Conservation (phyloP, 2,113 vertebrate species). For the Psilopogon haemacephalus region DNA sequence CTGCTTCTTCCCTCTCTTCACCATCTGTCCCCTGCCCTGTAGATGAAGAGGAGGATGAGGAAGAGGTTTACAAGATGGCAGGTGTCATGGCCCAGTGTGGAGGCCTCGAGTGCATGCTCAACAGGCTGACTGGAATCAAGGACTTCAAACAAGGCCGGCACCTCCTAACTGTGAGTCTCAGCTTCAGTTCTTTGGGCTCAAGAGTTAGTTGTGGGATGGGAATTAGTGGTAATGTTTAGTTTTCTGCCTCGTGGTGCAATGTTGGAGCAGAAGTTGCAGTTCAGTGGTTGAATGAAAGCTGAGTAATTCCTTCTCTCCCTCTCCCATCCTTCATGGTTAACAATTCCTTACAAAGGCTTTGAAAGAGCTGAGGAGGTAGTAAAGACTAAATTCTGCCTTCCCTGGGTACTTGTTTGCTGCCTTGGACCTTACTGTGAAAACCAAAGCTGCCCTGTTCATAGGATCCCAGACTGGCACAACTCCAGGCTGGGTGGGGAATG, state of each 20-base stretch:
- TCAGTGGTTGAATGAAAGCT: not conserved
- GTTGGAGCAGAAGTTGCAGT: not conserved
- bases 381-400: not conserved
- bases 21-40: not conserved
- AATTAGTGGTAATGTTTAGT: not conserved
- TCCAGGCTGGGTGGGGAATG: too few species aligned
- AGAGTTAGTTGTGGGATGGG: rapidly evolving
- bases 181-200: not conserved
- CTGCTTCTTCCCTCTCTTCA: not conserved
- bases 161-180: conserved; percentile 88
- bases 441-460: not conserved
- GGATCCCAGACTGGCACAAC: too few species aligned
- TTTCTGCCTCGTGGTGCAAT: too few species aligned
- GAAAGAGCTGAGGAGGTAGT: not conserved
- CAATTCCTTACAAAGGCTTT: not conserved
- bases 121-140: conserved; percentile 92
- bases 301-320: not conserved
- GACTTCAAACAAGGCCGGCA: conserved; percentile 98
- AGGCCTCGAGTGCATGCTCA: conserved; percentile 96
- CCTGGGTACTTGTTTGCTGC: not conserved
- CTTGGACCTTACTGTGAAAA: not conserved
- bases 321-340: not conserved
- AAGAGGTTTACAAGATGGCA: conserved; percentile 99
- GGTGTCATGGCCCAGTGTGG: conserved; percentile 98
- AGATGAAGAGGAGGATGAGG: conserved; percentile 99